Evolutionary conservation across 2,888 invertebrate genomes (phyloP), one percentile per base, ranked within the genome.

Genomic region (Eumacrocentrus americanus): DNA sequence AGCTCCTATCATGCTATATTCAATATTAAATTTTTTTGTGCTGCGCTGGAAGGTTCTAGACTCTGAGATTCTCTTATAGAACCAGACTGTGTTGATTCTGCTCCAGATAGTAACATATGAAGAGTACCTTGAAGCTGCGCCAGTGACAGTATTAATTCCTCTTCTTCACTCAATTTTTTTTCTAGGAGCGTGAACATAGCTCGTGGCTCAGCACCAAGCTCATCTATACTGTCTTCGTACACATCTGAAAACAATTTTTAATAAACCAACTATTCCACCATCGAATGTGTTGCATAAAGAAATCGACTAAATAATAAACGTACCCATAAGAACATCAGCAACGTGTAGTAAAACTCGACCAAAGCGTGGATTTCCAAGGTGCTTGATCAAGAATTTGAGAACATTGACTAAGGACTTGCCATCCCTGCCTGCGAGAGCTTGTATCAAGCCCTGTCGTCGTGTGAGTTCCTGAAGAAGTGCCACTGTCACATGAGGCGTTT

Each of bases 401-500:
- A 97, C 83, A 59, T 82, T 81, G 4, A 84, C 82, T 23, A 95
- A 81, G 1, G 87, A 85, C 65, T 86, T 86, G 51, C 89, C 88
- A 60, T 88, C 85, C 60, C 93, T 84, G 1, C 90, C 91, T 44
- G 87, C 85, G 44, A 97, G 81, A 0, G 95, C 94, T 63, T 87
- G 84, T 72, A 85, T 83, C 16, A 98, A 81, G 0, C 90, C 92
- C 76, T 90, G 88, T 57, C 96, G 86, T 72, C 92, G 86, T n/a
- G 91, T 89, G 63, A 98, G 82, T 81, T 97, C 97, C 77, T 92
- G 91, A 72, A 97, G 84, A 4, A 96, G 83, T 51, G 90, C 87
- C 29, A 94, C 88, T 1, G 93, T 90, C 22, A 89, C 84, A 69
- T 94, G 90, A 0, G 97, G 95, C 37, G 79, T 83, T 73, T 87